phyloP scores from a whole-genome alignment of 2,113 vertebrate genomes.

The Ondatra zibethicus region DNA sequence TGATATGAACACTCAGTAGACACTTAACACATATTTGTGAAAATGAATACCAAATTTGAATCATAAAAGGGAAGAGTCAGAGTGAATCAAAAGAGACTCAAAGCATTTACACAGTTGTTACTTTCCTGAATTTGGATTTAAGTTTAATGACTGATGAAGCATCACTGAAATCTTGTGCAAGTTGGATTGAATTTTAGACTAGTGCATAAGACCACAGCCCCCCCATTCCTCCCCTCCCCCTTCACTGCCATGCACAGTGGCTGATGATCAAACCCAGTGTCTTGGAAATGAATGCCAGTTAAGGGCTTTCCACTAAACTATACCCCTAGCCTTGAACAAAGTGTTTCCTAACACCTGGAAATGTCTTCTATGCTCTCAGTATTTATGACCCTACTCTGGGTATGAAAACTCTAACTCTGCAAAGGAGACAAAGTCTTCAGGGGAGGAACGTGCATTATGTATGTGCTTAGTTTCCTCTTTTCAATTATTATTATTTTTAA shows the following conservation, averaged over 20 bases:
- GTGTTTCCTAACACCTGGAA: neutral
- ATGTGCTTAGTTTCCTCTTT: neutral
- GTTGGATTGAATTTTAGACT: neutral
- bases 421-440: neutral
- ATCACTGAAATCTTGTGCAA: neutral
- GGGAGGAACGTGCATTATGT: neutral
- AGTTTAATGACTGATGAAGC: neutral
- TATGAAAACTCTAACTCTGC: neutral
- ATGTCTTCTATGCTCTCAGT: neutral
- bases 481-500: neutral
- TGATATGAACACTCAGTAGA: neutral
- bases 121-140: constrained; percentile 4
- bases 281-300: neutral
- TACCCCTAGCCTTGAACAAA: neutral
- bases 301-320: neutral
- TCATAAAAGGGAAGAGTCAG: neutral
- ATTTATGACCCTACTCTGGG: neutral
- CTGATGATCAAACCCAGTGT: neutral
- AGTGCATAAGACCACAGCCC: neutral
- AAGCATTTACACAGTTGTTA: neutral
- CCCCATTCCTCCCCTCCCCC: neutral
- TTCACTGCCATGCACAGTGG: neutral
- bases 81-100: neutral
- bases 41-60: neutral
- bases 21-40: neutral